Evolutionary conservation across 2,888 invertebrate species (phyloP).

Genomic region (Drosophila putrida): DNA sequence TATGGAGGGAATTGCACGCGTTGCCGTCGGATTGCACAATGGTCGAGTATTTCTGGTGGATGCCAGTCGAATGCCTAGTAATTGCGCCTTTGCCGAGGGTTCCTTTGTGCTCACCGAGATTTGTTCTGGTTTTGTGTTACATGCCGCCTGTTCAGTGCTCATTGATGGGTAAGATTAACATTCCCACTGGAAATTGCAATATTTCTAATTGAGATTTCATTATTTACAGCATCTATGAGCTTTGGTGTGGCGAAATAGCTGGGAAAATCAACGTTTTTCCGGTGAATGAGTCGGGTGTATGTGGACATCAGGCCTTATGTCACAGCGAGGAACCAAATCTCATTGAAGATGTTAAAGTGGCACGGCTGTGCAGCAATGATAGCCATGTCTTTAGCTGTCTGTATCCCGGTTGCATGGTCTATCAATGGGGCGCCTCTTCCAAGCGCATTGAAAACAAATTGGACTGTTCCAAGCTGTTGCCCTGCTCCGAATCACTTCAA

Average conservation of each 20-base stretch:
- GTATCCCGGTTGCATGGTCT: conserved; percentile 94
- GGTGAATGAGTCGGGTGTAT: conserved; percentile 90
- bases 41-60: conserved; percentile 92
- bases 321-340: conserved; percentile 86
- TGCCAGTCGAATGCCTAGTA: conserved; percentile 87
- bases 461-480: conserved; percentile 96
- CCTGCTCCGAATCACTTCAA: conserved; percentile 96
- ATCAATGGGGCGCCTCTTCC: conserved; percentile 92
- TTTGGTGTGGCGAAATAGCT: conserved; percentile 95
- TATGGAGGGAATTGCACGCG: conserved; percentile 89
- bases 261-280: conserved; percentile 93
- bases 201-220: not conserved
- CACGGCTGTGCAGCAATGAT: conserved; percentile 89
- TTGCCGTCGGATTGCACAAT: conserved; percentile 93
- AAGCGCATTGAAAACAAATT: conserved; percentile 91
- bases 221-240: conserved; percentile 87
- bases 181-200: not conserved
- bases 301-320: conserved; percentile 90
- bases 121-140: conserved; percentile 89
- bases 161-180: conserved; percentile 76
- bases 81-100: conserved; percentile 89
- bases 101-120: conserved; percentile 92
- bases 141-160: conserved; percentile 88
- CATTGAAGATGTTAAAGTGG: conserved; percentile 87
- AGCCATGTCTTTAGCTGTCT: conserved; percentile 92